phyloP scores from a whole-genome alignment of 2,113 vertebrate genomes.

The Serinus canaria region DNA sequence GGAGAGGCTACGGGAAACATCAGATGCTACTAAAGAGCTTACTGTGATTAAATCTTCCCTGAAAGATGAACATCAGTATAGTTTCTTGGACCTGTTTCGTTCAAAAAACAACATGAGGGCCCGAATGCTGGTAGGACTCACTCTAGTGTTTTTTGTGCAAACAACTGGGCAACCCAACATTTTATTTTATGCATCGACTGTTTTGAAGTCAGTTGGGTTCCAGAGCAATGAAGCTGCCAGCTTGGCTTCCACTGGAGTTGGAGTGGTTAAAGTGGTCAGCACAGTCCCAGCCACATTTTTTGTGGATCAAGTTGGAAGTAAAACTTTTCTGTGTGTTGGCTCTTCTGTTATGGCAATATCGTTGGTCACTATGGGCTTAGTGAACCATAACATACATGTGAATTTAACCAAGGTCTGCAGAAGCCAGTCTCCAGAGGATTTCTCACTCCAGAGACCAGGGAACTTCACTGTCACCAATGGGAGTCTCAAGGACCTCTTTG shows the following conservation, averaged over 20 bases:
- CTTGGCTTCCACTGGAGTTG: constrained; percentile 90
- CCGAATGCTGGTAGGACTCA: constrained; percentile 84
- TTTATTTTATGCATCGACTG: constrained; percentile 91
- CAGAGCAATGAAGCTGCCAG: constrained; percentile 89
- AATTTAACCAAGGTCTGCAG: constrained; percentile 84
- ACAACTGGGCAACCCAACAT: constrained; percentile 93
- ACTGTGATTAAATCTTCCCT: constrained; percentile 82
- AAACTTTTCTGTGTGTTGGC: constrained; percentile 87
- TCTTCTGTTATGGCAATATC: constrained; percentile 87
- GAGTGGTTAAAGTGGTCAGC: constrained; percentile 88
- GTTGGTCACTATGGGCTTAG: constrained; percentile 78
- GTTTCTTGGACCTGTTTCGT: constrained; percentile 86
- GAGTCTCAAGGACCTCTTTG: constrained; percentile 56
- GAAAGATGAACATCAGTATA: constrained; percentile 86
- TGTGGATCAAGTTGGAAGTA: constrained; percentile 90
- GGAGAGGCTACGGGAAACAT: constrained; percentile 73
- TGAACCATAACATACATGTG: constrained; percentile 83
- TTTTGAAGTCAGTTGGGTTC: constrained; percentile 92
- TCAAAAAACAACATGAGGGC: constrained; percentile 87
- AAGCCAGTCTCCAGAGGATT: constrained; percentile 70
- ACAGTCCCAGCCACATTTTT: constrained; percentile 88
- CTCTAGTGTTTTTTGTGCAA: constrained; percentile 90
- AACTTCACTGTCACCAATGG: constrained; percentile 58
- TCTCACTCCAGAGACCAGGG: constrained; percentile 16
- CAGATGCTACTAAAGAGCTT: constrained; percentile 81